These are phyloP conservation scores for Amblyjoppa proteus DNA, from an alignment of 2,888 invertebrate genomes.

Conservation along the genomic window DNA sequence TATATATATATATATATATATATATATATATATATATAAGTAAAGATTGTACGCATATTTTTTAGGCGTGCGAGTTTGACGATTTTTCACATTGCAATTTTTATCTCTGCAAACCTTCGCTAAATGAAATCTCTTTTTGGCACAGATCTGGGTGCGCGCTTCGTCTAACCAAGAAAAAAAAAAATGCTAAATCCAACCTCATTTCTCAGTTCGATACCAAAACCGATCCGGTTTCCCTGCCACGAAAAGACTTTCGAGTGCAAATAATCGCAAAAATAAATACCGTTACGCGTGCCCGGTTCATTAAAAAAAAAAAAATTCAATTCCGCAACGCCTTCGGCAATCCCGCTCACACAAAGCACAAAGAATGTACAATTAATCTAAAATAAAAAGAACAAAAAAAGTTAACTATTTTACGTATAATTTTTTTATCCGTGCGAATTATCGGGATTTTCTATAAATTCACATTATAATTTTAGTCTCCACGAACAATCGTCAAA, in stretches of 20 bases:
- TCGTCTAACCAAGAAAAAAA: neutral
- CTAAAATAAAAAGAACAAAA: no score
- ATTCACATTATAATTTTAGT: neutral
- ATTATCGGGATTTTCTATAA: neutral
- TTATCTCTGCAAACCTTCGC: neutral
- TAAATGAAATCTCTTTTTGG: neutral
- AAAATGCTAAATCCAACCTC: neutral
- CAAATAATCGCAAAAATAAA: no score
- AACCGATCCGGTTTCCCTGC: no score
- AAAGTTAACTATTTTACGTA: no score
- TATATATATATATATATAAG: no score
- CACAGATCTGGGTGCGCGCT: neutral
- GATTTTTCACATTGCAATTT: neutral
- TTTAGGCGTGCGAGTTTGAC: neutral
- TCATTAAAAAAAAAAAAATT: no score
- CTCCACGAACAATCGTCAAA: neutral
- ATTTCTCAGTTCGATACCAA: neutral
- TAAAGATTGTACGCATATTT: neutral
- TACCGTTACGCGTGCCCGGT: no score
- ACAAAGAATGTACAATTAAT: no score
- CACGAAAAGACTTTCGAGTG: no score
- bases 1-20: no score
- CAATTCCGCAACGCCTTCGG: no score
- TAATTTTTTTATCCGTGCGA: neutral
- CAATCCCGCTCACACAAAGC: no score